Evolutionary conservation across 2,113 vertebrate species (phyloP), one percentile per base, ranked within the genome.

Genomic region (Podilymbus podiceps): DNA sequence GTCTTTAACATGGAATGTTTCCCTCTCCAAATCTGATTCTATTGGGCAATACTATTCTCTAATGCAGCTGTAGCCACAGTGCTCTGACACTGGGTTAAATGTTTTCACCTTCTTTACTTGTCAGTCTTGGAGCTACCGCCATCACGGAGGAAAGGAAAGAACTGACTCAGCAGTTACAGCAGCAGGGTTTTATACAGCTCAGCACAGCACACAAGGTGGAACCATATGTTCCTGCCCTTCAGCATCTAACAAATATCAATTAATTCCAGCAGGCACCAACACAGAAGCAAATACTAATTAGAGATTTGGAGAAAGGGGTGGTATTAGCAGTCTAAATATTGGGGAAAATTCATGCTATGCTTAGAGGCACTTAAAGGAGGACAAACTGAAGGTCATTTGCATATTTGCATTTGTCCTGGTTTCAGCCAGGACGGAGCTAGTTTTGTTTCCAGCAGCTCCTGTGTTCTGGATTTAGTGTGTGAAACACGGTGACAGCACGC

Each of bases 181-280:
- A 95, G 91, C 73, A 96, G 93, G 66, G 62, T 81, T 90, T 95
- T 71, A 52, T 79, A 91, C 47, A 75, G 84, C 84, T 87, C 62
- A 87, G 93, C 53, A 77, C 89, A 89, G 91, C 89, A 87, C 78
- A 76, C 85, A 83, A 89, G 77, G 88, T 85, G 88, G 93, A 85
- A 94, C 88, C 95, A 93, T 93, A 88, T 97, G 91, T 91, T 97
- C 81, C 87, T 96, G 85, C 89, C 94, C 75, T 95, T 95, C 92
- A 94, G 93, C 85, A 53, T 93, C 85, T 95, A 75, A 91, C 73
- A 94, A 96, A 73, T 94, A 94, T 68, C 91, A 96, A 88, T 95
- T 97, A 89, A 96, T 95, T 96, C 87, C 89, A 91, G 89, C 89
- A 96, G 87, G 77, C 89, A 72, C 23, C 62, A 90, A 78, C 89